Evolutionary conservation across 2,113 vertebrate genomes (phyloP), one percentile per base, ranked within the genome.

Genomic region (Urocolius indicus): DNA sequence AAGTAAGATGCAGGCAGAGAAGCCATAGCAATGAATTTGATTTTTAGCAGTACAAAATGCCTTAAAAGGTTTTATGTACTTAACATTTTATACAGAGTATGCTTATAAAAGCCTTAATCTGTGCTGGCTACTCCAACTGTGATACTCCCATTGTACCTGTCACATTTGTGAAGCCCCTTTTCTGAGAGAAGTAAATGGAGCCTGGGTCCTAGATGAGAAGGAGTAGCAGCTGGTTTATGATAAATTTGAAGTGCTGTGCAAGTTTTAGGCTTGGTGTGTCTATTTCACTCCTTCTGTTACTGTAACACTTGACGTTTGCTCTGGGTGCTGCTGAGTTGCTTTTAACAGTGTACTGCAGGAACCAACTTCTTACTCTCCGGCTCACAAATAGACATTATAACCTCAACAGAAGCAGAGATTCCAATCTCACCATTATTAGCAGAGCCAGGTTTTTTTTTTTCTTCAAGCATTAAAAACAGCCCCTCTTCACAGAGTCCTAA

Each of bases 161-260:
- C 65, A 89, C 84, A 2, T 71, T 73, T 76, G 19, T 93, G 61
- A 96, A 97, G 27, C 80, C 87, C 32, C 77, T 96, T 63, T 16
- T 24, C 49, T 76, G 26, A 59, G 45, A 93, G 49, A 52, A 38
- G 6, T 16, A 30, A 65, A 20, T 9, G 84, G 30, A 43, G 43
- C 24, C 29, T 36, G 19, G 15, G 32, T 49, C 17, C 41, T 71
- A 15, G 12, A 16, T 27, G 54, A 67, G 76, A 63, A 27, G 7
- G 7, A 77, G 32, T 5, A 57, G 52, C 32, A 57, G 52, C 34
- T 84, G n/a, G 13, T 80, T 55, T 29, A 3, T 32, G 22, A 46
- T 41, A 63, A 23, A 14, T 41, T n/a, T 43, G 27, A 43, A 59
- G 14, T 32, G n/a, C 38, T 4, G 7, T 0, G 5, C 43, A 72